These are phyloP conservation scores for Ormyrus nitidulus DNA, from an alignment of 2,888 invertebrate genomes.

Conservation along the genomic window DNA sequence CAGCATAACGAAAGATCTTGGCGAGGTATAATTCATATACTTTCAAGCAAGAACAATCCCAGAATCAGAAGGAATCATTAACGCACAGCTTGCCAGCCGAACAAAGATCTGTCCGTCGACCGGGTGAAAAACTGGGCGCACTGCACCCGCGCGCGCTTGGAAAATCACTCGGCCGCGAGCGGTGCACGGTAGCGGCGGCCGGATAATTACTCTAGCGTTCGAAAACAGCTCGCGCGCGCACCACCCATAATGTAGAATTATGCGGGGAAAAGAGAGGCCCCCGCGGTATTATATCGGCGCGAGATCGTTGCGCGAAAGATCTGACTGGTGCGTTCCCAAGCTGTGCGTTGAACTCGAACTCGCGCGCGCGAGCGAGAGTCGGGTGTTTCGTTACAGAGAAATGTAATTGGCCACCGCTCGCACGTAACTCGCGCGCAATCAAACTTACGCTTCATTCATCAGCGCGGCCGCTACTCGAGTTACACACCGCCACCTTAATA, in stretches of 20 bases:
- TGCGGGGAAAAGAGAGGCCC: too few species aligned
- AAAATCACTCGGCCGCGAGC: too few species aligned
- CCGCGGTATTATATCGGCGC: neutral
- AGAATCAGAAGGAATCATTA: too few species aligned
- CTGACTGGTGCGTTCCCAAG: conserved; percentile 30
- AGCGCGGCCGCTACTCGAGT: conserved; percentile 62
- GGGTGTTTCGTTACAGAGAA: conserved; percentile 52
- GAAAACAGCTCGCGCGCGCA: too few species aligned
- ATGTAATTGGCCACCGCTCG: conserved; percentile 57
- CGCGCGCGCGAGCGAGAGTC: neutral
- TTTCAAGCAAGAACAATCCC: too few species aligned
- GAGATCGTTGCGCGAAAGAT: neutral
- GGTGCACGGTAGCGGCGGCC: neutral
- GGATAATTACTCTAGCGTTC: neutral
- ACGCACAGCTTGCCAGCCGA: too few species aligned
- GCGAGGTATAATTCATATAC: too few species aligned
- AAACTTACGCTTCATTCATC: conserved; percentile 61
- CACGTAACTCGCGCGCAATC: conserved; percentile 53
- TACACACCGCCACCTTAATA: conserved; percentile 55
- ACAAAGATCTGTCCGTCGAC: too few species aligned
- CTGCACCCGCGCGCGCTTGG: too few species aligned
- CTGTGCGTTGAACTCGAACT: conserved; percentile 43
- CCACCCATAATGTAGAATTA: too few species aligned
- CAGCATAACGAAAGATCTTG: too few species aligned
- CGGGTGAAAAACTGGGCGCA: too few species aligned